Base-by-base conservation (phyloP, 2,888 invertebrate species). In the Scaptomyza reducta region DNA sequence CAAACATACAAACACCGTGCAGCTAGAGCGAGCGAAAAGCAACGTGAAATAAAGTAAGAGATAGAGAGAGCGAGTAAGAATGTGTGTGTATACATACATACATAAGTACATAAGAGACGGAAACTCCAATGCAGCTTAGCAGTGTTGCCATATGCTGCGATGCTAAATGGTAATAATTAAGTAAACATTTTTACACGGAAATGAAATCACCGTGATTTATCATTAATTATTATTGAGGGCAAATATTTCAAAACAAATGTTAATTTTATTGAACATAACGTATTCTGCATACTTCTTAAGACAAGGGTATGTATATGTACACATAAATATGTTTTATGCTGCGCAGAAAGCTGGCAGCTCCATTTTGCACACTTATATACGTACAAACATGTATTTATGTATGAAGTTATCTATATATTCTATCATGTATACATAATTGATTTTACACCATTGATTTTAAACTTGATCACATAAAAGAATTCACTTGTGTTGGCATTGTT, bases 91-190 rank as follows among this genome's bases (percentile, higher is more conserved):
- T 54, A 22, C 25, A 29, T 61, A 35, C 38, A 45, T 56, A 57
- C 57, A 56, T 56, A 16, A 29, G 46, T 63, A 56, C 33, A 71
- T 54, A 60, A 55, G 66, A 63, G 42, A 31, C 53, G 41, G 61
- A 61, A 75, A 72, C 75, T 72, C 68, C 72, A 75, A 65, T 77
- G 64, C 64, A 77, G 49, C 42, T 61, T 45, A 35, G 25, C 49
- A 50, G 74, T 22, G 75, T 74, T 74, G 63, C 68, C 71, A 77
- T 63, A 74, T 67, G 51, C 6, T 50, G 53, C 27, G 55, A 60
- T 59, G 14, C 33, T 16, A 63, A 65, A 45, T 57, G 51, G 55
- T 51, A 60, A 47, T 44, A 63, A 50, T 46, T 61, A 59, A 40
- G 22, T 58, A 45, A 57, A 54, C 29, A 44, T 47, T 44, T 54